These are phyloP conservation scores for Ceyx cyanopectus DNA, from an alignment of 2,113 vertebrate species.

Conservation along the genomic window DNA sequence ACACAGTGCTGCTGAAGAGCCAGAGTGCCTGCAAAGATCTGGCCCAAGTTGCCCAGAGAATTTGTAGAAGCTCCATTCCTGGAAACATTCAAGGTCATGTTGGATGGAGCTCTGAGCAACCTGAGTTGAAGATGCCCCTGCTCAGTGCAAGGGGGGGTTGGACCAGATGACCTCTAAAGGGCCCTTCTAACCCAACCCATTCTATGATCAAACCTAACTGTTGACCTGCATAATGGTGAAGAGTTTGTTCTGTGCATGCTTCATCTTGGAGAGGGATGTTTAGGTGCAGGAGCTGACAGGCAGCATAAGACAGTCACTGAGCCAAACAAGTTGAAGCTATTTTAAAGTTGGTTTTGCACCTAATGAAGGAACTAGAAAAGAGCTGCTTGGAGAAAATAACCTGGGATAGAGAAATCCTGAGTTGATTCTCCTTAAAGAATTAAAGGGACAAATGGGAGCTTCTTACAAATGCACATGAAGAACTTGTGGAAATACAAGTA, in stretches of 20 bases:
- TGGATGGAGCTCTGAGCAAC: not conserved
- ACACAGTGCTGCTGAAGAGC: not conserved
- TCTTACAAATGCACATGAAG: not conserved
- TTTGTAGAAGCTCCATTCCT: not conserved
- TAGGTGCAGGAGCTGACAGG: not conserved
- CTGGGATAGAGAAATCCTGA: not conserved
- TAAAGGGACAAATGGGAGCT: not conserved
- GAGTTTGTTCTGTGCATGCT: not conserved
- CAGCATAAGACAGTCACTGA: not conserved
- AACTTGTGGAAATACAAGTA: not conserved
- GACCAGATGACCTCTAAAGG: not conserved
- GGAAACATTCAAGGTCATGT: not conserved
- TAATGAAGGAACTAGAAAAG: not conserved
- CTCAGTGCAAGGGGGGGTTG: not conserved
- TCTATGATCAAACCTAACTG: not conserved
- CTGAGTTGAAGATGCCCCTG: not conserved
- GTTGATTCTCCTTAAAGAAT: not conserved
- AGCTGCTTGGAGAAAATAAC: not conserved
- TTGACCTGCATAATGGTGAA: not conserved
- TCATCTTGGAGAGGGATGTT: not conserved
- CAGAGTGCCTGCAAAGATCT: not conserved
- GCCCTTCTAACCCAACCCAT: not conserved
- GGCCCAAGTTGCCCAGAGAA: not conserved
- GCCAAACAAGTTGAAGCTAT: not conserved
- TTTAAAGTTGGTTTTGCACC: not conserved